Conservation (phyloP, 1,140 invertebrate genomes). For the Plectus sambesii region DNA sequence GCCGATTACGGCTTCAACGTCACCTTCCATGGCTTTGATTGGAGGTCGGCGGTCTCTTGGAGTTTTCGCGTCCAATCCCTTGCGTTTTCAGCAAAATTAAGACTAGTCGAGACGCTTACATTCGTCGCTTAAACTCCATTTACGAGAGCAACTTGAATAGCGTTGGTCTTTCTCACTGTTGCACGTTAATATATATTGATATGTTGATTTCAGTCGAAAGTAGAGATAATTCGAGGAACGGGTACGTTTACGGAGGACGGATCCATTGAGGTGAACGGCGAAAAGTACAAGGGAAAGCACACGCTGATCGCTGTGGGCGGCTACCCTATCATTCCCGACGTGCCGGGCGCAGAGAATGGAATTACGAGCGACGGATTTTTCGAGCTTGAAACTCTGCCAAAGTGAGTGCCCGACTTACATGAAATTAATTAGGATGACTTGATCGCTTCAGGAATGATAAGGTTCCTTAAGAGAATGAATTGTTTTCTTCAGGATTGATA, state of each 20-base stretch:
- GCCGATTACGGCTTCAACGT: conserved; percentile 52
- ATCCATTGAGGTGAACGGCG: conserved; percentile 48
- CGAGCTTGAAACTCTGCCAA: conserved; percentile 51
- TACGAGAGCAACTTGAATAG: conserved; percentile 51
- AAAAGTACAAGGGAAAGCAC: conserved; percentile 37
- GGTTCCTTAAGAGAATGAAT: no score
- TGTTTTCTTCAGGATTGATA: no score
- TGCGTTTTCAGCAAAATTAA: conserved; percentile 50
- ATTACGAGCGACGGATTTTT: conserved; percentile 55
- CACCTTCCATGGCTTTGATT: conserved; percentile 49
- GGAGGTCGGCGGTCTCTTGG: no score
- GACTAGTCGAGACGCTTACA: conserved; percentile 51
- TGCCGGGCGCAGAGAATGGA: conserved; percentile 52
- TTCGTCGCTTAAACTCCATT: conserved; percentile 52
- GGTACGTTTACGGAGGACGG: conserved; percentile 48
- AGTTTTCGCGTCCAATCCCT: no score
- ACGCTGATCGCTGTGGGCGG: conserved; percentile 43
- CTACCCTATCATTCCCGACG: conserved; percentile 46
- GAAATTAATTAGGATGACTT: conserved; percentile 3
- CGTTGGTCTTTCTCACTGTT: conserved; percentile 37
- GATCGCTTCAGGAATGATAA: no score
- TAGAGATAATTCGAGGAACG: conserved; percentile 50
- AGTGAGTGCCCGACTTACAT: conserved; percentile 43
- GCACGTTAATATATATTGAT: conserved; percentile 8
- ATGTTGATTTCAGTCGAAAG: conserved; percentile 46